Conservation (phyloP, 1,140 invertebrate genomes). For the Pseudachorutes palmiensis region DNA sequence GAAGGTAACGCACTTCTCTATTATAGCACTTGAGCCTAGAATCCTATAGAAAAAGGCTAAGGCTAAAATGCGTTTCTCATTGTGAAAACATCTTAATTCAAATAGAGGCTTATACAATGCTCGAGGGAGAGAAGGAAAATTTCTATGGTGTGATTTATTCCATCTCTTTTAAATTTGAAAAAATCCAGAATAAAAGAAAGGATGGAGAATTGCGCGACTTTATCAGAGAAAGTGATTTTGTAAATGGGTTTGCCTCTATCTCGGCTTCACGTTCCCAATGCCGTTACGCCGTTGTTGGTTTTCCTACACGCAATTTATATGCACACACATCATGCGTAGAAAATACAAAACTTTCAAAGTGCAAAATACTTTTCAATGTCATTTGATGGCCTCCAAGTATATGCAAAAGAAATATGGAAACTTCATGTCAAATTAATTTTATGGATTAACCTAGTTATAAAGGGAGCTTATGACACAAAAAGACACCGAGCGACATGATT, state of each 20-base stretch:
- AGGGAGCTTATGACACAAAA: no score
- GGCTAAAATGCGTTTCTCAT: background rate
- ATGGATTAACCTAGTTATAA: no score
- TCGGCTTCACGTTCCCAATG: no score
- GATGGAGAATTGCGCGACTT: conserved; percentile 23
- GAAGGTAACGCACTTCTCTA: no score
- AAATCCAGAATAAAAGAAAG: conserved; percentile 1
- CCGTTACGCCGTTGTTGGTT: no score
- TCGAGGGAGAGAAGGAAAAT: conserved; percentile 8
- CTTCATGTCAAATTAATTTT: no score
- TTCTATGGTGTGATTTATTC: conserved; percentile 22
- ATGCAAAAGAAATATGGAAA: no score
- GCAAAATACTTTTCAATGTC: background rate
- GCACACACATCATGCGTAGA: no score
- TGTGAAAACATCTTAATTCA: conserved; percentile 26
- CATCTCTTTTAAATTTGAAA: conserved; percentile 22
- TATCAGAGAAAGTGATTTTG: conserved; percentile 30
- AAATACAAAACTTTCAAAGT: background rate
- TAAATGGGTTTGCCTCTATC: conserved; percentile 22
- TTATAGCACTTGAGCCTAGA: background rate
- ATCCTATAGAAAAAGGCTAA: background rate
- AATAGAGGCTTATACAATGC: conserved; percentile 28
- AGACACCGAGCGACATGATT: no score
- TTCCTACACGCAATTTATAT: no score
- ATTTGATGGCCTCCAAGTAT: background rate